Base-by-base conservation (phyloP, 2,888 invertebrate genomes). In the Chaetoderma sp. region DNA sequence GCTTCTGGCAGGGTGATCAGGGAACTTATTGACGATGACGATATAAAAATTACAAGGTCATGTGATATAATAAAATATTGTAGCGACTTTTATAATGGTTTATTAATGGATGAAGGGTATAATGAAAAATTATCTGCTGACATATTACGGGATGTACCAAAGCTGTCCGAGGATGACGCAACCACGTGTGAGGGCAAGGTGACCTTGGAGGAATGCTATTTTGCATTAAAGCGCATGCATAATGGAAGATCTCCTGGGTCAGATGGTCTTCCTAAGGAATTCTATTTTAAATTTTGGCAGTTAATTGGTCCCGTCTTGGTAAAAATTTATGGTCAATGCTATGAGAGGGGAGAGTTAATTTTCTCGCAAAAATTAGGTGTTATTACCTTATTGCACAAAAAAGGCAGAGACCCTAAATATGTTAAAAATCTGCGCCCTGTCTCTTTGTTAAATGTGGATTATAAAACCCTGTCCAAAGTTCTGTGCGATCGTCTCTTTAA, bases 391-490 rank as follows among this genome's bases (percentile, higher is more conserved):
- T 18, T 61, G 10, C 33, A 30, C 25, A 61, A 61, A 36, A 49
- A 52, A n/a, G n/a, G 25, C 25, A 50, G 27, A 16, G 4, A 61
- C 1, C 1, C 21, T 25, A 42, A 50, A 10, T 16, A 44, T 36
- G n/a, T 61, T 8, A 5, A 30, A 21, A 54, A 54, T 30, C 61
- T 60, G 60, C 52, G 65, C 13, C 60, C 54, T 16, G 47, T 65
- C n/a, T 60, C 65, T 13, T 45, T 65, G 13, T 28, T 65, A n/a
- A 60, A 55, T 32, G 33, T 47, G 1, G 50, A 36, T 21, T 62
- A 57, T 58, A 58, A 62, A 44, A 62, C 63, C 13, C n/a, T 63
- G 8, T 32, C 66, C n/a, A 66, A 63, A 52, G 45, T 33, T 13
- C 28, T 66, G 47, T 33, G 59, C 44, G 42, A 59, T 27, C 30